Base-by-base conservation (phyloP, 2,888 invertebrate genomes). In the Amblyjoppa proteus region DNA sequence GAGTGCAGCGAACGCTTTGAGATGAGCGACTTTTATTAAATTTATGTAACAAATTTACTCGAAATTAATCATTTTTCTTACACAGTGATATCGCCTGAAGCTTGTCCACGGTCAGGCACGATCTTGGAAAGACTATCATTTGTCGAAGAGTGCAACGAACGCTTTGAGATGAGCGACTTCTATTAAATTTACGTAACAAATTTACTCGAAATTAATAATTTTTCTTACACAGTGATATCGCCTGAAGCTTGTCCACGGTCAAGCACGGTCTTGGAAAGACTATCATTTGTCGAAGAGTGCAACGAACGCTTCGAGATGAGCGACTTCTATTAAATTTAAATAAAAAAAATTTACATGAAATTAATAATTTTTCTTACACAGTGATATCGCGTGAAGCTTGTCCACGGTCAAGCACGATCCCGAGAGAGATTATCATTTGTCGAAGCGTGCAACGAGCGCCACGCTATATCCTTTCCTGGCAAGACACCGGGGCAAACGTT, bases 361-460 rank as follows among this genome's bases (percentile, higher is more conserved):
- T 58, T 3, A 25, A 58, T 28, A 11, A 58, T 13, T 28, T 45
- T 20, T 45, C 11, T 7, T 41, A 0, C 38, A 41, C n/a, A n/a
- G 51, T 53, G 51, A 49, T 45, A 75, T 53, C 13, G 51, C 53
- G 51, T 34, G 31, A 31, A 49, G 64, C 49, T 38, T 66, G 34
- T 53, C 11, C 64, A 38, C 61, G 61, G n/a, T 74, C 38, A n/a
- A 38, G 38, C 76, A 66, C 66, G 76, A 66, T 51, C 66, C 51
- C 28, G 0, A 3, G 68, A 68, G 64, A 66, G 51, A 76, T 76
- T 51, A 76, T 51, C 34, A 76, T 76, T 76, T 64, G 66, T 77
- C 68, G 68, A 38, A 38, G 28, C 66, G 53, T 68, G 51, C 38
- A 77, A 77, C 53, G 38, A 56, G 38, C 13, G 25, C 16, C 38